Conservation (phyloP, 92 coral and sea anemone genomes). For the Bergia sp. region DNA sequence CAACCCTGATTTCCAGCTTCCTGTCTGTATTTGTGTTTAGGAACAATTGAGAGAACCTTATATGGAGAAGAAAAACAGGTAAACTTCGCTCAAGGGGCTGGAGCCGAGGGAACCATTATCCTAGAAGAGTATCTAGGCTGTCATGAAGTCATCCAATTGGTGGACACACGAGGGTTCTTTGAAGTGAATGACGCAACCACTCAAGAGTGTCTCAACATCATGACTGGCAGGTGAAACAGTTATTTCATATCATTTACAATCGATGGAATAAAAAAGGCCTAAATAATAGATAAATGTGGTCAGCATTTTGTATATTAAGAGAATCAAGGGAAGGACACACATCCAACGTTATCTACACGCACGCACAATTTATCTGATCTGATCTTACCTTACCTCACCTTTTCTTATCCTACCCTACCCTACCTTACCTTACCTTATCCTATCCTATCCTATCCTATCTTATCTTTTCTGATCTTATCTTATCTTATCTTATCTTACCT, state of each 20-base stretch:
- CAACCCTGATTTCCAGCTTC: no score
- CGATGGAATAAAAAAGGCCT: neutral
- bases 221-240: conserved; percentile 74
- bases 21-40: conserved; percentile 21
- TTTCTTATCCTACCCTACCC: no score
- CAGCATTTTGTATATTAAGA: no score
- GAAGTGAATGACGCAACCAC: conserved; percentile 62
- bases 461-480: no score
- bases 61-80: conserved; percentile 49
- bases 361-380: neutral
- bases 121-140: conserved; percentile 63
- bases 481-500: no score
- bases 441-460: no score
- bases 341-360: no score
- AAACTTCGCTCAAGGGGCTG: conserved; percentile 79
- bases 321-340: no score
- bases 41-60: conserved; percentile 71
- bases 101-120: conserved; percentile 68
- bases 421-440: no score
- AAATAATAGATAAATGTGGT: neutral
- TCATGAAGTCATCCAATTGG: conserved; percentile 46
- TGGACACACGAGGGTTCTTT: conserved; percentile 85
- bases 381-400: neutral
- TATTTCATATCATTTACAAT: no score
- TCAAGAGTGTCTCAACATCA: conserved; percentile 61